These are phyloP conservation scores for Drosophila nannoptera DNA, from an alignment of 1,140 invertebrate genomes.

Conservation along the genomic window DNA sequence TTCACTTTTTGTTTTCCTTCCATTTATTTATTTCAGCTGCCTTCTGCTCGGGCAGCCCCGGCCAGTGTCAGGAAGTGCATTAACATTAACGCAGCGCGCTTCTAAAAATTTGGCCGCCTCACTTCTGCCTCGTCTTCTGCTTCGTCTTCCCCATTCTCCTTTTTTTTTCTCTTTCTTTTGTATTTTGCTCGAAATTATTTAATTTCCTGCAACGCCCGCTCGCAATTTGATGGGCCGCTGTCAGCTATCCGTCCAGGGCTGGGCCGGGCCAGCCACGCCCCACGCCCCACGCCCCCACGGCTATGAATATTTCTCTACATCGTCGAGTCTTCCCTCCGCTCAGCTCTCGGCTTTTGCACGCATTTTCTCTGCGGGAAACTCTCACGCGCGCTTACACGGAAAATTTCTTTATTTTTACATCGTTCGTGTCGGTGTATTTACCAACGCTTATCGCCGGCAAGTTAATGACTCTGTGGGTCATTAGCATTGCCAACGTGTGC, in stretches of 20 bases:
- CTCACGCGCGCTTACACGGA: slow-evolving; percentile 21
- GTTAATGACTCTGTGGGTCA: slow-evolving; percentile 72
- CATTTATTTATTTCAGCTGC: slow-evolving; percentile 15
- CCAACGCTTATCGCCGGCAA: slow-evolving; percentile 61
- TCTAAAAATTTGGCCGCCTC: slow-evolving; percentile 9
- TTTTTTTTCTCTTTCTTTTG: slow-evolving; percentile 40
- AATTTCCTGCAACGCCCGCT: slow-evolving; percentile 69
- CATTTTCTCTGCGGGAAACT: slow-evolving; percentile 15
- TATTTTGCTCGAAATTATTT: slow-evolving; percentile 73
- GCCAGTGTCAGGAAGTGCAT: slow-evolving; percentile 48
- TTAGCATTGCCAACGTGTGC: slow-evolving; percentile 57
- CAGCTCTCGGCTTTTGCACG: background rate
- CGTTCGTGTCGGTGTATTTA: slow-evolving; percentile 34
- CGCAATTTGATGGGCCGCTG: slow-evolving; percentile 67
- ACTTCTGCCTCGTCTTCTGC: slow-evolving; percentile 9
- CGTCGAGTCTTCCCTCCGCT: background rate
- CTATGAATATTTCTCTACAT: slow-evolving; percentile 44
- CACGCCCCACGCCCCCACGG: slow-evolving; percentile 42
- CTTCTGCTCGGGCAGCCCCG: background rate
- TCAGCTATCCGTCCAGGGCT: slow-evolving; percentile 39
- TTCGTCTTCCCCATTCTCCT: slow-evolving; percentile 8
- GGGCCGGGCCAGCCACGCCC: background rate
- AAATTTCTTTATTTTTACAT: slow-evolving; percentile 36
- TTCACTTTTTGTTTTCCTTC: background rate
- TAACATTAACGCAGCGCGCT: slow-evolving; percentile 58